Evolutionary conservation across 2,888 invertebrate species (phyloP), one percentile per base, ranked within the genome.

Genomic region (Plusia festucae): DNA sequence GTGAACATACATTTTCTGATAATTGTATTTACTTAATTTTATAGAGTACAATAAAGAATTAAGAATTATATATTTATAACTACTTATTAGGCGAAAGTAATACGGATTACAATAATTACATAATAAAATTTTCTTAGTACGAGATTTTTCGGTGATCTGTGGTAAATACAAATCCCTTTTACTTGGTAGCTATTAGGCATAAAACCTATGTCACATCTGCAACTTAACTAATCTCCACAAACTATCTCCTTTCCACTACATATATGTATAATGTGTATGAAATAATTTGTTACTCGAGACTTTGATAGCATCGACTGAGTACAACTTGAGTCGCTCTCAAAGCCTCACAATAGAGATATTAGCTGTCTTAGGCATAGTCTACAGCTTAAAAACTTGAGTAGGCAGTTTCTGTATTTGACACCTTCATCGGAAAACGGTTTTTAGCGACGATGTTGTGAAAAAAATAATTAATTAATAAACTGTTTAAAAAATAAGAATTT

Each of bases 261-360:
- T 15, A 34, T 66, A 60, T 13, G 53, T 68, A 70, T 58, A 73
- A n/a, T 18, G 16, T 76, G 49, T 51, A 70, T 64, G 65, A 53
- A 69, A 77, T 69, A 79, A 79, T 65, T 70, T 40, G 46, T 62
- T 54, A 60, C 62, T 46, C 56, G 67, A 56, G 64, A 59, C 65
- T 69, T 61, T 67, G 68, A 72, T 74, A 64, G 54, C 27, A 66
- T 65, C 40, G 63, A 70, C 76, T 65, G 73, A 65, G 65, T 67
- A n/a, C 52, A 68, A 77, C 77, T 77, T 61, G 49, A 65, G 18
- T 60, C 64, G 46, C 59, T 60, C 69, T 40, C 20, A 53, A 32
- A 46, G 30, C 53, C 53, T 55, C n/a, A 65, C 61, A 63, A 65
- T 65, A 32, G 57, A 30, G 56, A 73, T 74, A 73, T 73, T 73